Base-by-base conservation (phyloP, 2,888 invertebrate genomes). In the Hypolimnas misippus region DNA sequence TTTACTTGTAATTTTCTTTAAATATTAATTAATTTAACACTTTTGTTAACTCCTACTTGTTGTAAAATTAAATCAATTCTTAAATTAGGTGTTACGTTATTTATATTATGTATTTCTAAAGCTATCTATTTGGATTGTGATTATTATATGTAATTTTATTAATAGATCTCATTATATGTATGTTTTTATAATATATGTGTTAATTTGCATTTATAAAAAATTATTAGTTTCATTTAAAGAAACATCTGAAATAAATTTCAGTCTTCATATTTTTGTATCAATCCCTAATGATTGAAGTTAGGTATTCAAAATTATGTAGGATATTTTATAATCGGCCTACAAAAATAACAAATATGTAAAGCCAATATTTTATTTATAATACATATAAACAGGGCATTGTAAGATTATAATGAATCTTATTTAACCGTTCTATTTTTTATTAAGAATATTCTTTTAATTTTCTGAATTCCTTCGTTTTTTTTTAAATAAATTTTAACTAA, bases 401-500 rank as follows among this genome's bases (percentile, higher is more conserved):
- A 38, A 38, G 10, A 12, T 38, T n/a, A 38, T 38, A 38, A 38
- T n/a, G n/a, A 38, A n/a, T 3, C n/a, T 38, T 38, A n/a, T n/a
- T 38, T 16, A 42, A 21, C 5, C 31, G 44, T 25, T 25, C 5
- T 25, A 29, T 29, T 56, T 44, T 44, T 44, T 56, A n/a, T 44
- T 35, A 12, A 35, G 8, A 12, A 12, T 3, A 35, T 35, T 35
- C 12, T 12, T 35, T 8, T 35, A 12, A 8, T 38, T 12, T 38
- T 0, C 4, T 38, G 33, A 1, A 10, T 35, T n/a, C 12, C 2
- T 38, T 38, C n/a, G 10, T 21, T 6, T 38, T 38, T 78, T 78
- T 75, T 72, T 74, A 25, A 1, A 12, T 12, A n/a, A 10, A 40
- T 3, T 40, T 40, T 14, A 14, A n/a, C 2, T 33, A 7, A 33